These are phyloP conservation scores for Napeogenes inachia DNA, from an alignment of 2,888 invertebrate genomes.

Conservation along the genomic window DNA sequence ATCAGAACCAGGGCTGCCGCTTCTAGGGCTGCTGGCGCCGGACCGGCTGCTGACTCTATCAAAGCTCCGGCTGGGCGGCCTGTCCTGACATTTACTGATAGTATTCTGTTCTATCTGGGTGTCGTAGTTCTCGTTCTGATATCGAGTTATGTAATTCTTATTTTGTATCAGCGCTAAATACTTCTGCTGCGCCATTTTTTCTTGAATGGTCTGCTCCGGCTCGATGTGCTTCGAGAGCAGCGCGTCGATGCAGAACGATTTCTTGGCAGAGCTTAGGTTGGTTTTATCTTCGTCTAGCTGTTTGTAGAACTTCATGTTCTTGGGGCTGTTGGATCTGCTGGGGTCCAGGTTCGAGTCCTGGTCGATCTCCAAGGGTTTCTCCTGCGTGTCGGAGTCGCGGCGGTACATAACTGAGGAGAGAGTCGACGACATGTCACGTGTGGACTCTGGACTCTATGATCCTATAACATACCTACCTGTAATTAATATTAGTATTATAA, in stretches of 20 bases:
- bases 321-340: slow-evolving; percentile 62
- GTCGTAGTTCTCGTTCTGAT: slow-evolving; percentile 64
- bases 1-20: slow-evolving; percentile 71
- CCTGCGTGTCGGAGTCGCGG: slow-evolving; percentile 50
- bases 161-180: slow-evolving; percentile 61
- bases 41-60: slow-evolving; percentile 54
- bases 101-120: slow-evolving; percentile 68
- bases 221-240: slow-evolving; percentile 80
- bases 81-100: slow-evolving; percentile 54
- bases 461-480: slow-evolving; percentile 20
- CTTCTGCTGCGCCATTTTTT: slow-evolving; percentile 61
- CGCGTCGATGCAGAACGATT: slow-evolving; percentile 95
- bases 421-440: slow-evolving; percentile 42
- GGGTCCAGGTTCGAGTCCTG: slow-evolving; percentile 53
- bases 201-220: slow-evolving; percentile 52
- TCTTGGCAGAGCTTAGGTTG: slow-evolving; percentile 69
- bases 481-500: slow-evolving; percentile 1
- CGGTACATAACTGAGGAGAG: slow-evolving; percentile 52
- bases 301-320: slow-evolving; percentile 61
- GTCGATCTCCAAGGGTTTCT: slow-evolving; percentile 60
- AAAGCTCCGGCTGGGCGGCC: slow-evolving; percentile 34
- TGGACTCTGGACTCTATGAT: slow-evolving; percentile 19
- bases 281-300: slow-evolving; percentile 59
- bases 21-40: slow-evolving; percentile 57
- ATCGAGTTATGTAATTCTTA: slow-evolving; percentile 62